These are phyloP conservation scores for Thymallus thymallus DNA, from an alignment of 2,113 vertebrate genomes.

Conservation along the genomic window DNA sequence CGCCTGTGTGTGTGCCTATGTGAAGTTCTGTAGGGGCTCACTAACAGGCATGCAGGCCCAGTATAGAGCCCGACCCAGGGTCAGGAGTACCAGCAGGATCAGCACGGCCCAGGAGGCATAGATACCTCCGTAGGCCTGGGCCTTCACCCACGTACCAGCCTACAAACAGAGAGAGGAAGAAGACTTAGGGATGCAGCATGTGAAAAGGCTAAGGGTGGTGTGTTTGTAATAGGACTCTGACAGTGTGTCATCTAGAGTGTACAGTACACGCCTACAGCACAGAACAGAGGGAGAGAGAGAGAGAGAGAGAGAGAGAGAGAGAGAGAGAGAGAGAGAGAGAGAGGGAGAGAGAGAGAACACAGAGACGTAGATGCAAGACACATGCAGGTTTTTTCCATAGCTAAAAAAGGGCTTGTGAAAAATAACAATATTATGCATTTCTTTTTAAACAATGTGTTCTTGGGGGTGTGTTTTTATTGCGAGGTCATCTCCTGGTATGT, in stretches of 20 bases:
- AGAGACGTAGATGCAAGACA: no score
- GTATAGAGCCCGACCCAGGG: constrained; percentile 84
- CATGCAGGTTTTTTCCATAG: no score
- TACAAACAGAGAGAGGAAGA: constrained; percentile 43
- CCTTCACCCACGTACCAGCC: constrained; percentile 85
- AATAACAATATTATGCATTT: background rate
- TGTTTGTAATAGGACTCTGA: no score
- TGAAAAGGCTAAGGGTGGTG: background rate
- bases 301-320: no score
- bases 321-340: no score
- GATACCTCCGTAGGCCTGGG: constrained; percentile 80
- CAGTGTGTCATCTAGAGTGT: no score
- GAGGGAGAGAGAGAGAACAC: no score
- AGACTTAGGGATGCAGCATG: background rate
- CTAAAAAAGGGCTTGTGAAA: no score
- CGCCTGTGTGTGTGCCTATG: constrained; percentile 53
- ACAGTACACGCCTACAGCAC: no score
- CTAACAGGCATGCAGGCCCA: constrained; percentile 86
- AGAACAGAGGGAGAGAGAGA: no score
- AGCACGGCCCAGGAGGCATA: constrained; percentile 85
- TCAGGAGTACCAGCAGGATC: constrained; percentile 81
- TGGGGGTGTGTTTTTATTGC: no score
- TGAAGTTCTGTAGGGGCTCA: constrained; percentile 77
- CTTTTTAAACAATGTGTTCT: no score
- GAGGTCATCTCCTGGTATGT: background rate